Evolutionary conservation across 2,888 invertebrate genomes (phyloP).

Genomic region (Metopia argyrocephala): DNA sequence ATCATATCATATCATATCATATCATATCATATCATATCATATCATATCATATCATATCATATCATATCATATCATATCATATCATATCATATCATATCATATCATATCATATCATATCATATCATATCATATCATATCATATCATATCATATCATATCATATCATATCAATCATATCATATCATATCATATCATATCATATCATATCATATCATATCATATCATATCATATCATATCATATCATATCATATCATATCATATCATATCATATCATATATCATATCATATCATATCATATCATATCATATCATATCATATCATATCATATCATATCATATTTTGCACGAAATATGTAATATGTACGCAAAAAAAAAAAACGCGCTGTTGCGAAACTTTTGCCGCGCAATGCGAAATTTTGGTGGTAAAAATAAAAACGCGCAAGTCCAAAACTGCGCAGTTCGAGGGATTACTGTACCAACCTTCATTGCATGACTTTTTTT

Average conservation of each 20-base stretch:
- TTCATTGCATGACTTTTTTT: background rate
- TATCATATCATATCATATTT: slow-evolving; percentile 16
- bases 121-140: slow-evolving; percentile 2
- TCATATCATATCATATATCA: slow-evolving; percentile 7
- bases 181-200: slow-evolving; percentile 17
- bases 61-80: background rate
- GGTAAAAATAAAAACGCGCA: too few relatives aligned
- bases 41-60: slow-evolving; percentile 12
- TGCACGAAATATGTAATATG: background rate
- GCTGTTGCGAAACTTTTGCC: too few relatives aligned
- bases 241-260: slow-evolving; percentile 10
- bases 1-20: slow-evolving; percentile 12
- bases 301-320: slow-evolving; percentile 9
- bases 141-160: slow-evolving; percentile 2
- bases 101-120: slow-evolving; percentile 2
- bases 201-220: slow-evolving; percentile 20
- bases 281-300: background rate
- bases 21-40: slow-evolving; percentile 10
- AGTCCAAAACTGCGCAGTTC: too few relatives aligned
- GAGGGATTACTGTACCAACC: background rate
- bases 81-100: slow-evolving; percentile 2
- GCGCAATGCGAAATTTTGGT: too few relatives aligned
- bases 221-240: slow-evolving; percentile 1
- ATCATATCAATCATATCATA: slow-evolving; percentile 15
- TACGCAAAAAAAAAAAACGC: too few relatives aligned